Evolutionary conservation across 2,888 invertebrate genomes (phyloP).

Genomic region (Synergus umbraculus): DNA sequence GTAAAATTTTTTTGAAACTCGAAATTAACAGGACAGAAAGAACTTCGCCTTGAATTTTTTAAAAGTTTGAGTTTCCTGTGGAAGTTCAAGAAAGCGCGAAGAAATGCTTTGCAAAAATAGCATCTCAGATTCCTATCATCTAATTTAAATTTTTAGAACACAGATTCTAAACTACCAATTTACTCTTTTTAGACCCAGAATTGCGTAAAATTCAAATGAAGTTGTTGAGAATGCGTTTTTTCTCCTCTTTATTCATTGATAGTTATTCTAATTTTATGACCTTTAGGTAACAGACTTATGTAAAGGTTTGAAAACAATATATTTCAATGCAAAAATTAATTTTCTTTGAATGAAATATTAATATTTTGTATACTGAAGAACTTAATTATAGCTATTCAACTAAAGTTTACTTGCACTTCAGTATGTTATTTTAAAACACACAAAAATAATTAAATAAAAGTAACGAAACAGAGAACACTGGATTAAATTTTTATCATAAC

Average conservation of each 20-base stretch:
- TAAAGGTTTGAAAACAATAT: not conserved
- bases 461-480: not conserved
- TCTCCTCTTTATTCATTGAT: not conserved
- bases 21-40: conserved; percentile 10
- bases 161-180: not conserved
- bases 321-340: not conserved
- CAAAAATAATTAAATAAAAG: no score
- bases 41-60: conserved; percentile 1
- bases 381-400: no score
- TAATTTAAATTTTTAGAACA: conserved; percentile 47
- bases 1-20: not conserved
- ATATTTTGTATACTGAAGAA: no score
- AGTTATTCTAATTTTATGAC: not conserved
- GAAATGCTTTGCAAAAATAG: conserved; percentile 45
- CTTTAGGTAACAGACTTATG: not conserved
- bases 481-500: not conserved
- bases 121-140: conserved; percentile 47
- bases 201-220: conserved; percentile 18
- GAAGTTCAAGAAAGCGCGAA: conserved; percentile 45
- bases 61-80: conserved; percentile 34
- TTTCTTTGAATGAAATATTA: not conserved
- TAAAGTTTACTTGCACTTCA: no score
- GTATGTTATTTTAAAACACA: no score
- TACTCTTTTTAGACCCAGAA: not conserved
- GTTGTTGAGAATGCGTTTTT: not conserved